Evolutionary conservation across 2,888 invertebrate species (phyloP), one percentile per base, ranked within the genome.

Genomic region (Odontomyia ornata): DNA sequence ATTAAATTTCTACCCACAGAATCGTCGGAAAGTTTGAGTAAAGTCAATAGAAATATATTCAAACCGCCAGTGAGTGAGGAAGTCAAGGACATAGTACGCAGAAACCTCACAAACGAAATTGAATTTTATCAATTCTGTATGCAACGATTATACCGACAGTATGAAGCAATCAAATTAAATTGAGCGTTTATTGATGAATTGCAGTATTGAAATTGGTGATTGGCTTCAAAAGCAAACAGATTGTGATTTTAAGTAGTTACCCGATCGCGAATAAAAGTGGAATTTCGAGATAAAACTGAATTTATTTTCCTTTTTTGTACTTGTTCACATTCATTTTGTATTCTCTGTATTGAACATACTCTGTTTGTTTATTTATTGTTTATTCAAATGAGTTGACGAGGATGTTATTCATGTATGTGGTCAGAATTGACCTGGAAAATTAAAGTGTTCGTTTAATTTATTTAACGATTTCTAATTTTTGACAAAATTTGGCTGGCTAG

Each of bases 51-150:
- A 80, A 96, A 96, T 84, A 90, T 91, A 52, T 95, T 94, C 87
- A 96, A 96, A 83, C 95, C 95, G 0, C 91, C 93, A 0, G 94
- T 96, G 1, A 93, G 93, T 57, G 93, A 95, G 80, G 92, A 93
- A 82, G 92, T 95, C 1, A 95, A 95, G 83, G 91, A 94, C 62
- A 91, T 95, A 30, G 92, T 96, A 1, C 89, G 94, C 80, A 90
- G 89, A 76, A 96, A 96, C 86, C 93, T 96, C 83, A 95, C 95
- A 0, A 89, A 93, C 75, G 96, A 96, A 87, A 94, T 96, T 4
- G 96, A 96, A 83, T 95, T 96, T 86, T 96, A 96, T 85, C 93
- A 96, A 83, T 96, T 96, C 85, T 95, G 95, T 85, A 92, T 91
- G 81, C 95, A 96, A 83, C 89, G 96, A 80, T 88, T 96, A 11